Conservation (phyloP, 2,888 invertebrate genomes). For the Pachymerium ferrugineum region DNA sequence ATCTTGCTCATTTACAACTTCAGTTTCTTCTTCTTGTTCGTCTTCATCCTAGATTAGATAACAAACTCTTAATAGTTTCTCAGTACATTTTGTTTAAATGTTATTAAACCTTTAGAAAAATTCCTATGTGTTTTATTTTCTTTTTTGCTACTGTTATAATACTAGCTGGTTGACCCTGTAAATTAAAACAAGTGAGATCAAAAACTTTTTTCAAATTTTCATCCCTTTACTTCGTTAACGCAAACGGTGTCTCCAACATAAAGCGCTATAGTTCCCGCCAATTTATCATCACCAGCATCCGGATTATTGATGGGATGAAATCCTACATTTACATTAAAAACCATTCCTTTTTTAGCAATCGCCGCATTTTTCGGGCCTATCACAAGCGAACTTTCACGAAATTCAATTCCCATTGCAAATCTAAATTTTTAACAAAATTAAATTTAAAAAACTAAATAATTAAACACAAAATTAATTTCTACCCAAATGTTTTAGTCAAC, state of each 20-base stretch:
- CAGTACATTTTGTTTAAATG: neutral
- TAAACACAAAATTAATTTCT: too few relatives aligned
- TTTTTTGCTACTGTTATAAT: slow-evolving; percentile 88
- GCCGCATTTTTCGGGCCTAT: slow-evolving; percentile 84
- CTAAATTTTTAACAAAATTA: slow-evolving; percentile 45
- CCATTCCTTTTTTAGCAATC: slow-evolving; percentile 80
- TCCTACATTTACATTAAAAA: slow-evolving; percentile 92
- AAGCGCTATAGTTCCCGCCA: slow-evolving; percentile 76
- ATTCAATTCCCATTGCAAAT: slow-evolving; percentile 97
- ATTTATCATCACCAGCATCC: slow-evolving; percentile 72
- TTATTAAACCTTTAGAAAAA: slow-evolving; percentile 66
- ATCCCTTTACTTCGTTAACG: slow-evolving; percentile 66
- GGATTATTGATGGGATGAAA: slow-evolving; percentile 76
- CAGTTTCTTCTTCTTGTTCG: slow-evolving; percentile 65
- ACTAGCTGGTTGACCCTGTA: slow-evolving; percentile 65
- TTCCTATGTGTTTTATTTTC: slow-evolving; percentile 89
- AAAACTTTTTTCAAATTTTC: neutral
- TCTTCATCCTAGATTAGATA: slow-evolving; percentile 42
- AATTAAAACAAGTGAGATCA: slow-evolving; percentile 17
- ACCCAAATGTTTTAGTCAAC: slow-evolving; percentile 89
- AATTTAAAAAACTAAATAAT: neutral
- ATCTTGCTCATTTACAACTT: slow-evolving; percentile 46
- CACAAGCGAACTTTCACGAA: slow-evolving; percentile 86
- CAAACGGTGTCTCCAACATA: slow-evolving; percentile 97
- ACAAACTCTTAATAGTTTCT: slow-evolving; percentile 29